A percentile compares a stretch with the other conserved stretches of the same genome.
Conservation (phyloP, 2,888 invertebrate genomes). For the Vesta saturnalis region DNA sequence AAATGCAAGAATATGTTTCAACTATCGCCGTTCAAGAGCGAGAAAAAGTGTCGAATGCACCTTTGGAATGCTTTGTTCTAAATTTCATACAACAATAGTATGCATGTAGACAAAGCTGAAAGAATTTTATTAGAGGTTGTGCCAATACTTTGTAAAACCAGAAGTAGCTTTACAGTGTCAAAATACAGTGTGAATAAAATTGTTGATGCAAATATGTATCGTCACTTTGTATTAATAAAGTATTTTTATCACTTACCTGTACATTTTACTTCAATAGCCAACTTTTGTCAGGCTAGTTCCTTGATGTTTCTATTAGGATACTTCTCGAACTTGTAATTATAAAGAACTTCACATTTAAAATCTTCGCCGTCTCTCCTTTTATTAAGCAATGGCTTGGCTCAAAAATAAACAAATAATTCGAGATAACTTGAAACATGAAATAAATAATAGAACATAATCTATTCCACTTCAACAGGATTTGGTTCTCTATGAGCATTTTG, state of each 20-base stretch:
- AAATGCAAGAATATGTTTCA: neutral
- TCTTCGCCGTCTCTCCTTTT: no score
- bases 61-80: neutral
- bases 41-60: neutral
- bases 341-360: no score
- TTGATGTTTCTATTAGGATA: neutral
- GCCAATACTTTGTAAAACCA: neutral
- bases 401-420: no score
- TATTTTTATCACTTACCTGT: neutral
- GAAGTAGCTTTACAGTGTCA: neutral
- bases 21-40: neutral
- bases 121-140: neutral
- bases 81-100: neutral
- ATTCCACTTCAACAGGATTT: no score
- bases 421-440: no score
- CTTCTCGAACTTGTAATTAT: neutral
- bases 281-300: neutral
- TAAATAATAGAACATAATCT: no score
- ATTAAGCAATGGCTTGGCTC: no score
- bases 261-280: neutral
- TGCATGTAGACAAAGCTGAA: neutral
- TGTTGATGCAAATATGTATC: no score
- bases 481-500: no score
- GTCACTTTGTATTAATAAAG: neutral
- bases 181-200: neutral